phyloP scores from a whole-genome alignment of 2,113 vertebrate species.

The Micronycteris hirsuta region DNA sequence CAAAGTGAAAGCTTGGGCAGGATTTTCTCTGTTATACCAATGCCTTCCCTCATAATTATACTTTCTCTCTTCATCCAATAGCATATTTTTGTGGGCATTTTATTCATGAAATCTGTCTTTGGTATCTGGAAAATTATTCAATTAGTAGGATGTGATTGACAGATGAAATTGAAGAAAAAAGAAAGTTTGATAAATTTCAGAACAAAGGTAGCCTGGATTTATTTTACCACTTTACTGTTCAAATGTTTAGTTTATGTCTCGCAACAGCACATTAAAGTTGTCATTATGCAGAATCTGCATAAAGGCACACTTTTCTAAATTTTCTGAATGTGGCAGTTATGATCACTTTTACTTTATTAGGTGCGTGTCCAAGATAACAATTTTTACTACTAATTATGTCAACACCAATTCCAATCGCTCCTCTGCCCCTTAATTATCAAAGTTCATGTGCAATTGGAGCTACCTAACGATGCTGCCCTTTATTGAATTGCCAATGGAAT shows the following conservation, averaged over 20 bases:
- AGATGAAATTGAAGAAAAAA: slow-evolving; percentile 52
- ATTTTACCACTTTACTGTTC: neutral
- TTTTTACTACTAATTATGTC: slow-evolving; percentile 39
- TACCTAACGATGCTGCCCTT: slow-evolving; percentile 37
- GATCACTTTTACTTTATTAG: slow-evolving; percentile 67
- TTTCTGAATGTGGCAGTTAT: slow-evolving; percentile 53
- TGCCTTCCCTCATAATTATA: neutral
- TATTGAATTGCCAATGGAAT: slow-evolving; percentile 69
- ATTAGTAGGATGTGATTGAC: slow-evolving; percentile 68
- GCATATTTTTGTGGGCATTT: slow-evolving; percentile 27
- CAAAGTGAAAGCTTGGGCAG: slow-evolving; percentile 8
- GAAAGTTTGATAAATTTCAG: slow-evolving; percentile 66
- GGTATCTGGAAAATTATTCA: slow-evolving; percentile 63
- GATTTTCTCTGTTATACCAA: slow-evolving; percentile 11
- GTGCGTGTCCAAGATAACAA: slow-evolving; percentile 25
- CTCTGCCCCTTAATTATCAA: slow-evolving; percentile 67
- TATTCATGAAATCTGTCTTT: slow-evolving; percentile 60
- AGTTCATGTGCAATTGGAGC: slow-evolving; percentile 44
- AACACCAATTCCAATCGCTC: slow-evolving; percentile 67
- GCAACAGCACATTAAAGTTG: slow-evolving; percentile 24
- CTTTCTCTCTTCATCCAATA: neutral
- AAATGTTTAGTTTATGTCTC: slow-evolving; percentile 6
- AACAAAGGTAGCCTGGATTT: slow-evolving; percentile 13
- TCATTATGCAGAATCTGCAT: slow-evolving; percentile 35
- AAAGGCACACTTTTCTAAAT: slow-evolving; percentile 52